Conservation (phyloP, 2,113 vertebrate species). For the Gambusia holbrooki region DNA sequence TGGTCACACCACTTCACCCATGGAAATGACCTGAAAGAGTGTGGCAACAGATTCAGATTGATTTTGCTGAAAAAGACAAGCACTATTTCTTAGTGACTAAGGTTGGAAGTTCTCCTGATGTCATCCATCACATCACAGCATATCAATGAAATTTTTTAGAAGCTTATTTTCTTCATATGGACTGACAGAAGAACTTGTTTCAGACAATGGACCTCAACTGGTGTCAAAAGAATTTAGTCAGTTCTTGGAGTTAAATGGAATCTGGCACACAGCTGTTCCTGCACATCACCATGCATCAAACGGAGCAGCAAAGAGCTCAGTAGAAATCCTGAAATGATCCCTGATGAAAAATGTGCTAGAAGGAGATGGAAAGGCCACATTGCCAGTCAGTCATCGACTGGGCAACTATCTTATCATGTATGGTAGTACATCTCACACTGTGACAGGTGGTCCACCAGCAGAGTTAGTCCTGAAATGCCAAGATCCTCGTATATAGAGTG, state of each 20-base stretch:
- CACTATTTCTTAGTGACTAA: no score
- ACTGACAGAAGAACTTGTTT: not conserved
- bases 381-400: not conserved
- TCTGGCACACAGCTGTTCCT: not conserved
- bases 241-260: not conserved
- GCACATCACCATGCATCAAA: not conserved
- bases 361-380: not conserved
- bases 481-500: no score
- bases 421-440: not conserved
- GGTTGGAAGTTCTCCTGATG: no score
- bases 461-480: not conserved
- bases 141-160: no score
- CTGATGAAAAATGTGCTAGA: constrained; percentile 4
- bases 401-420: not conserved
- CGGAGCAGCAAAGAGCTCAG: not conserved
- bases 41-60: no score
- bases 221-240: not conserved
- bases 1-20: no score
- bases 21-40: no score
- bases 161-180: not conserved
- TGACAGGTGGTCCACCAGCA: not conserved
- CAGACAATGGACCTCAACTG: not conserved
- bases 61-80: no score
- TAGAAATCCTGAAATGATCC: not conserved
- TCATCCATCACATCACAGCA: no score